These are phyloP conservation scores for Pseudoatta argentina DNA, from an alignment of 1,140 invertebrate genomes.

Conservation along the genomic window DNA sequence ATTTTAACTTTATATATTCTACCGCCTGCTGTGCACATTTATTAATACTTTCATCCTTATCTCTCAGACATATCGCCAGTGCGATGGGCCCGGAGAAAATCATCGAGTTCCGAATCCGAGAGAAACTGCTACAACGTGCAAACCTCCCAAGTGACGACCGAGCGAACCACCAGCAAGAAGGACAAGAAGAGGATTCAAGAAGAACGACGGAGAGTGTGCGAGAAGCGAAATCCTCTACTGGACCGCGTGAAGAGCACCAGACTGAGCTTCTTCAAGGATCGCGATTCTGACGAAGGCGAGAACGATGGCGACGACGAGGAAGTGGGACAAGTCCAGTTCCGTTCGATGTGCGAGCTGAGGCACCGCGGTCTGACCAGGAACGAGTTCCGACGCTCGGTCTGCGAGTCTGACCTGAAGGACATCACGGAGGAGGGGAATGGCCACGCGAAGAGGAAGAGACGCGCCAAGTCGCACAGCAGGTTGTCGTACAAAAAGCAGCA, in stretches of 20 bases:
- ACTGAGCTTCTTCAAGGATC: constrained; percentile 89
- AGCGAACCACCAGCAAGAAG: constrained; percentile 82
- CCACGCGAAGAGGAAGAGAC: constrained; percentile 79
- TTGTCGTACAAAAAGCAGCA: constrained; percentile 72
- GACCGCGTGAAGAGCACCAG: constrained; percentile 91
- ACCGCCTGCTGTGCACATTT: background rate
- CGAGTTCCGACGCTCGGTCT: constrained; percentile 81
- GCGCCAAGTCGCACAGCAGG: constrained; percentile 83
- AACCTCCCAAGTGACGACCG: constrained; percentile 85
- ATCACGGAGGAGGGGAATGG: constrained; percentile 79
- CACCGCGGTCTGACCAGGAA: constrained; percentile 74
- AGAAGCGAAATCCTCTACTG: constrained; percentile 90
- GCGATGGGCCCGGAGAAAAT: constrained; percentile 89
- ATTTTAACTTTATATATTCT: background rate
- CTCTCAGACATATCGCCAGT: constrained; percentile 90
- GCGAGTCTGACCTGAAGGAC: constrained; percentile 81
- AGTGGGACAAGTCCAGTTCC: constrained; percentile 71
- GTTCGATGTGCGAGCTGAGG: constrained; percentile 79
- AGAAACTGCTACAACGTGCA: constrained; percentile 90
- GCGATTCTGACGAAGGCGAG: constrained; percentile 85
- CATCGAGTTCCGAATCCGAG: constrained; percentile 89
- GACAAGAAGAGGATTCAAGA: constrained; percentile 84
- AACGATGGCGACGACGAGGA: constrained; percentile 82
- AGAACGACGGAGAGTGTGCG: constrained; percentile 87
- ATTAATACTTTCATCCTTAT: background rate